Evolutionary conservation across 2,113 vertebrate genomes (phyloP), one percentile per base, ranked within the genome.

Genomic region (Engraulis encrasicolus): DNA sequence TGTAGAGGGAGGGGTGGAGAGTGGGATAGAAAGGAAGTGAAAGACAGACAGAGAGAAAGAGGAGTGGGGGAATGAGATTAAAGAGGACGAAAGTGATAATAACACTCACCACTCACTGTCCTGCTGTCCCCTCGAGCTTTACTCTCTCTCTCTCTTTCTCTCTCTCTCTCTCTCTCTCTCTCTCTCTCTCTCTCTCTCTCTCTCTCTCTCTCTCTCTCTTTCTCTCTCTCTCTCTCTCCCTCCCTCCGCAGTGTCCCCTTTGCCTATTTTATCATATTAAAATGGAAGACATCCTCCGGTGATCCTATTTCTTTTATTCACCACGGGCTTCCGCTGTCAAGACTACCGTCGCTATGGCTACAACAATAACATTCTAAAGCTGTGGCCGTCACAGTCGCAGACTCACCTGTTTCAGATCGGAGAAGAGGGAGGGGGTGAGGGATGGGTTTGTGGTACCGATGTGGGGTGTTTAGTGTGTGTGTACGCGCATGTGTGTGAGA

Each of bases 231-330:
- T 66, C 77, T 50, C 40, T 82, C 37, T 37, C 27, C 19, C 54
- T 66, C 50, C 18, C n/a, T 78, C 5, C 19, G 4, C 27, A 19
- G 31, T 61, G 18, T 74, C 27, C 34, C 66, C 9, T 37, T 83
- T 18, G 12, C 82, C 66, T 74, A 36, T 74, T 74, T 74, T 66
- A 74, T 74, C 66, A 74, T 74, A 74, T 74, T 74, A 74, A 74
- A 74, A 74, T 74, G 66, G 66, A 36, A 31, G 66, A 74, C 78
- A 78, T 78, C 81, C 49, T 78, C 31, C 45, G 61, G 58, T 78
- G 81, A 81, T 54, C 66, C 50, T 81, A 85, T 85, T 81, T 50
- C 84, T 78, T n/a, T 50, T 81, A 50, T 81, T 81, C 78, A 48
- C 66, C 66, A 74, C 12, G 15, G 66, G 66, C 23, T 74, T 74